A percentile compares a stretch with the other conserved stretches of the same genome.
Conservation (phyloP, 2,797 vertebrate species). For the Acipenser oxyrinchus region DNA sequence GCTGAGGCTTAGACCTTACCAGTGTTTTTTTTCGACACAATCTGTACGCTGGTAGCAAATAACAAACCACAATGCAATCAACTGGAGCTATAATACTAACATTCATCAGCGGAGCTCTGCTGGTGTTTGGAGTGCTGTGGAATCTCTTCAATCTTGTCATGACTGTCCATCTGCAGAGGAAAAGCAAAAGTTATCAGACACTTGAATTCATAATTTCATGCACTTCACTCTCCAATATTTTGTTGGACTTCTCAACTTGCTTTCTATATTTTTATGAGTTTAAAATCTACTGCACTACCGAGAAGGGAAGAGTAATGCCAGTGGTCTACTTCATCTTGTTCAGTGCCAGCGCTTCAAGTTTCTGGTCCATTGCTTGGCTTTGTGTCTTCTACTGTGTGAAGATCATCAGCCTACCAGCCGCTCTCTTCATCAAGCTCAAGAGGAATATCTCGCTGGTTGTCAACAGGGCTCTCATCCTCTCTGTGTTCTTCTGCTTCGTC, state of each 20-base stretch:
- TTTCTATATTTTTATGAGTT: not conserved
- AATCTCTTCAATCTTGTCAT: slow-evolving; percentile 26
- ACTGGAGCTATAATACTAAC: too few relatives aligned
- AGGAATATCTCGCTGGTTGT: slow-evolving; percentile 24
- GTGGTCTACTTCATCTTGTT: slow-evolving; percentile 13
- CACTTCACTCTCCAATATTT: slow-evolving; percentile 26
- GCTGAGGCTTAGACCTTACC: too few relatives aligned
- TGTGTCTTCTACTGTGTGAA: slow-evolving; percentile 34
- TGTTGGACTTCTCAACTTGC: slow-evolving; percentile 18
- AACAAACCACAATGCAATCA: too few relatives aligned
- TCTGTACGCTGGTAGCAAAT: too few relatives aligned
- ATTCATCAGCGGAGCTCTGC: not conserved
- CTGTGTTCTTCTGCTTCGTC: slow-evolving; percentile 9
- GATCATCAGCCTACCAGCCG: slow-evolving; percentile 23
- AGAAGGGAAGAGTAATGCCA: slow-evolving; percentile 6
- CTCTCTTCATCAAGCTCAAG: slow-evolving; percentile 21
- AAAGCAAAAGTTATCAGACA: slow-evolving; percentile 12
- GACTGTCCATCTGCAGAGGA: slow-evolving; percentile 19
- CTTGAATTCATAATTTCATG: slow-evolving; percentile 22
- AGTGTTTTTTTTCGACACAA: too few relatives aligned
- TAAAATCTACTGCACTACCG: slow-evolving; percentile 10
- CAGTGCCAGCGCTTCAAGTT: slow-evolving; percentile 26
- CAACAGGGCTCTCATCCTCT: slow-evolving; percentile 20
- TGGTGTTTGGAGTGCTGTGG: slow-evolving; percentile 17
- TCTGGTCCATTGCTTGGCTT: slow-evolving; percentile 35